Evolutionary conservation across 2,797 vertebrate species (phyloP).

Genomic region (Darevskia nairensis): DNA sequence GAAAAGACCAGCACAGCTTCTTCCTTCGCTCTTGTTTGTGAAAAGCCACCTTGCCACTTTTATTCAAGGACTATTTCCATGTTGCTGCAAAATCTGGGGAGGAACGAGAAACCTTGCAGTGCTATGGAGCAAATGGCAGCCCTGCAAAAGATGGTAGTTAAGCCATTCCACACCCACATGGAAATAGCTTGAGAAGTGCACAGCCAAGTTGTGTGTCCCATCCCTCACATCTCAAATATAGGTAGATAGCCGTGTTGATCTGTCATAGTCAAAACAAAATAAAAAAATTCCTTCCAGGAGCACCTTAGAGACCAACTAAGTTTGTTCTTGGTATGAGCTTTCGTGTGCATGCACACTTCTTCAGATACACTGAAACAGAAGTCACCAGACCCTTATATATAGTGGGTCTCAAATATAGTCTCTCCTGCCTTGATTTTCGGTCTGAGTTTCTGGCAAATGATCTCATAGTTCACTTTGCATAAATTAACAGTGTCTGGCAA

Average conservation of each 20-base stretch:
- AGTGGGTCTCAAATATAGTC: background rate
- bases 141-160: background rate
- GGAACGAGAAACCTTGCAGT: background rate
- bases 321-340: no score
- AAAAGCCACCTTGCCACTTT: background rate
- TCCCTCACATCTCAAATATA: background rate
- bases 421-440: background rate
- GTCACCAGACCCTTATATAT: no score
- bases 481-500: background rate
- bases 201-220: background rate
- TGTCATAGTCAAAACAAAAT: no score
- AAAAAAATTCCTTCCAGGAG: no score
- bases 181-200: background rate
- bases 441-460: background rate
- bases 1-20: background rate
- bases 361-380: no score
- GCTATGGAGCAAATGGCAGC: background rate
- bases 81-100: background rate
- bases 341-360: no score
- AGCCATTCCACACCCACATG: background rate
- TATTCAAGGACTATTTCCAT: background rate
- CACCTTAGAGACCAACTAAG: no score
- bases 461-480: background rate
- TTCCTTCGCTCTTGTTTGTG: background rate
- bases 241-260: background rate